Percentiles rank a stretch among this genome's conserved stretches.
Conservation (phyloP, 2,113 vertebrate genomes). For the Erpornis zantholeuca region DNA sequence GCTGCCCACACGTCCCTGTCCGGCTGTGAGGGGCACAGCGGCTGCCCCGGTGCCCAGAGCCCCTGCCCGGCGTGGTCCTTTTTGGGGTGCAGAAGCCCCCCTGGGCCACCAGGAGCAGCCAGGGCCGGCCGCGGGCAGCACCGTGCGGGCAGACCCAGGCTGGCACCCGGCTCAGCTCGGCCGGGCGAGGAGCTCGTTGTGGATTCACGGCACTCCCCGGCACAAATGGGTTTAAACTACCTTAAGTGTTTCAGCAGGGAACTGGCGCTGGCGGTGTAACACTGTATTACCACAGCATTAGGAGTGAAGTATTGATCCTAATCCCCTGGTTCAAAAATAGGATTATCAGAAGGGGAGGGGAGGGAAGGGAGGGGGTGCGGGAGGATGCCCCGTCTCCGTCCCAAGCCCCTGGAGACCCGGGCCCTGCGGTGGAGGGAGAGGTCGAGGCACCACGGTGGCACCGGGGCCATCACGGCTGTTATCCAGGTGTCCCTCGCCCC, state of each 20-base stretch:
- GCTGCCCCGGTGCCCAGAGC: fast-evolving
- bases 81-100: too few species aligned
- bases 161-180: neutral
- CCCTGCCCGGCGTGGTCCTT: fast-evolving
- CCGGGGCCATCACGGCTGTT: fast-evolving
- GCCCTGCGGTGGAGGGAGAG: neutral
- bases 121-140: neutral
- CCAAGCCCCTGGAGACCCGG: neutral
- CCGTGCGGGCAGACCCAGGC: neutral
- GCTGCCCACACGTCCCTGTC: fast-evolving
- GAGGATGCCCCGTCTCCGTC: neutral
- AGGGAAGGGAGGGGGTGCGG: neutral
- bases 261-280: constrained; percentile 54
- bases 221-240: constrained; percentile 65
- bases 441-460: fast-evolving
- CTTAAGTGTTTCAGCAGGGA: constrained; percentile 67
- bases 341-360: constrained; percentile 53
- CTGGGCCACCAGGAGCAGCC: neutral
- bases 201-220: constrained; percentile 47
- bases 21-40: fast-evolving
- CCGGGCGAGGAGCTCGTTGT: constrained; percentile 18
- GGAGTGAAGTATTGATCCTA: constrained; percentile 60
- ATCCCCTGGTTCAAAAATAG: constrained; percentile 63
- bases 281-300: constrained; percentile 55
- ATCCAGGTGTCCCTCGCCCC: fast-evolving